Conservation (phyloP, 1,140 invertebrate genomes). For the Temnothorax curvispinosus region DNA sequence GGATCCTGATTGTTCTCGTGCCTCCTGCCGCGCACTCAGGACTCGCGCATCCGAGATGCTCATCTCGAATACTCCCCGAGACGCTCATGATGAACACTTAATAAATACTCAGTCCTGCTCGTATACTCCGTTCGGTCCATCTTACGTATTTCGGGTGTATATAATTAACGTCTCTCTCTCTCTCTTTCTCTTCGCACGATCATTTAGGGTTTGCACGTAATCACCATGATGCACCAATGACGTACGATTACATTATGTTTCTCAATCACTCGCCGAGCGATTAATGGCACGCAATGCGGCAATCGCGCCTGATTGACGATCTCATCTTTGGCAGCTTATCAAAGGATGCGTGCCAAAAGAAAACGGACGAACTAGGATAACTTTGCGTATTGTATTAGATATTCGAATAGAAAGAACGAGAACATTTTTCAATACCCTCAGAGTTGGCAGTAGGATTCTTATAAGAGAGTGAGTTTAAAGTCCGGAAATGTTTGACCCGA, state of each 20-base stretch:
- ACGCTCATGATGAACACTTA: slow-evolving; percentile 63
- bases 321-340: not conserved
- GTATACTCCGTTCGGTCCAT: slow-evolving; percentile 68
- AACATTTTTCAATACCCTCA: not conserved
- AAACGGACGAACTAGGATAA: not conserved
- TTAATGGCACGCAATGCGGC: not conserved
- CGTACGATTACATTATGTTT: not conserved
- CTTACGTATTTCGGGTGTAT: slow-evolving; percentile 64
- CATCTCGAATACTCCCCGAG: slow-evolving; percentile 14
- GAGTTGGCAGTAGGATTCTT: slow-evolving; percentile 29
- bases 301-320: slow-evolving; percentile 3
- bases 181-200: not conserved
- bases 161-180: not conserved
- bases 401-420: slow-evolving; percentile 9
- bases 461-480: not conserved
- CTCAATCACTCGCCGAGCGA: not conserved
- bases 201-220: not conserved
- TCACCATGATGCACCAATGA: not conserved
- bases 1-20: slow-evolving; percentile 45
- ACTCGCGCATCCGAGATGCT: slow-evolving; percentile 26
- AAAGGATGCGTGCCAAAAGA: not conserved
- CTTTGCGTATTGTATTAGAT: not conserved
- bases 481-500: not conserved
- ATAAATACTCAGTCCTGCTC: slow-evolving; percentile 78
- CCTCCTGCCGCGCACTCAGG: not conserved